Evolutionary conservation across 2,113 vertebrate genomes (phyloP), one percentile per base, ranked within the genome.

Genomic region (Willisornis vidua): DNA sequence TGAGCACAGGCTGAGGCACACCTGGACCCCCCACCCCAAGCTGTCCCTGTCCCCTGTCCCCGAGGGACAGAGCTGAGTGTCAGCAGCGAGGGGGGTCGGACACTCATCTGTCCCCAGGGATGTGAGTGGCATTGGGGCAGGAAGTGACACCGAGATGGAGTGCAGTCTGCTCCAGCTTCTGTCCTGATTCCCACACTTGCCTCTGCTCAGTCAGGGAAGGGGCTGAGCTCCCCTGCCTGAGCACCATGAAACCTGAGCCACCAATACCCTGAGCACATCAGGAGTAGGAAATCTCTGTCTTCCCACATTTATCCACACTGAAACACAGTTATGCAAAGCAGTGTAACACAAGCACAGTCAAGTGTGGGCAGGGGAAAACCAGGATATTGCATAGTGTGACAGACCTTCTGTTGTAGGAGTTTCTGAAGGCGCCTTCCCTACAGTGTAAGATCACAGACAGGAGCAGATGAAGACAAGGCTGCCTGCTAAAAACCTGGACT

Each of bases 251-350:
- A 76, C 67, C 31, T 39, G 70, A 75, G 49, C 82, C 85, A 79
- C 63, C 18, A n/a, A 29, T 37, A 8, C 26, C 35, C 37, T 5
- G 4, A 24, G 45, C 19, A 0, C 66, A 65, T 54, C 72, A n/a
- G 59, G 73, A 73, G 31, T 8, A 25, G 83, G 79, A 77, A 84
- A 70, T 70, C 52, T 74, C 35, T 19, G 2, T 46, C 54, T 79
- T 95, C 78, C 94, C 68, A 29, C 46, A 25, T 90, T 46, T 68
- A 66, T 83, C 83, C n/a, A 1, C 31, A 20, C 55, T 43, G 5
- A 45, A 61, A 62, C 62, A 48, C 23, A 14, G 74, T 23, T 90
- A 73, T 83, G 94, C 96, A 94, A 96, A 95, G 67, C 92, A 93
- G 88, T 1, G 1, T 5, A 70, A 90, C n/a, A 54, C 31, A 62